These are phyloP conservation scores for Acanthosoma haemorrhoidale DNA, from an alignment of 2,888 invertebrate genomes.

Conservation along the genomic window DNA sequence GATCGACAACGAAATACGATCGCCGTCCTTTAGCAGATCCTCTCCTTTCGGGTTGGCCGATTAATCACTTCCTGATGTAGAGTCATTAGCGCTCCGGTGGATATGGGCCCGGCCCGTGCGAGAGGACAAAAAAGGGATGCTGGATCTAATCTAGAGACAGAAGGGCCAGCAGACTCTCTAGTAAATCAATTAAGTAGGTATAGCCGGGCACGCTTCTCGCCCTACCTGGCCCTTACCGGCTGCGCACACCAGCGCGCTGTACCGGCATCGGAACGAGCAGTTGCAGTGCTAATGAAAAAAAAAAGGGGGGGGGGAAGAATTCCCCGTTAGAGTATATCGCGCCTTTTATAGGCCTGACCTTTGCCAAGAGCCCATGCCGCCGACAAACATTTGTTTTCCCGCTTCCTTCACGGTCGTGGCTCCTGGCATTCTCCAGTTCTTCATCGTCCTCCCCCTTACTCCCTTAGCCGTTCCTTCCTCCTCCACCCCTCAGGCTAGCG, in stretches of 20 bases:
- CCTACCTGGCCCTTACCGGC: background rate
- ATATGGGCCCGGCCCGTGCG: too few relatives aligned
- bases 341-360: background rate
- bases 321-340: conserved; percentile 1
- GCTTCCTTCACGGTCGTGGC: background rate
- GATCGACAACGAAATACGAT: too few relatives aligned
- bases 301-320: background rate
- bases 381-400: background rate
- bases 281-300: conserved; percentile 6
- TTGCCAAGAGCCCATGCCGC: background rate
- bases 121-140: background rate
- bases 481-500: background rate
- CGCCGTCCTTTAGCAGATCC: too few relatives aligned
- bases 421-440: background rate
- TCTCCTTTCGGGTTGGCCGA: too few relatives aligned
- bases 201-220: background rate
- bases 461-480: background rate
- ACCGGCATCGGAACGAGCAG: too few relatives aligned
- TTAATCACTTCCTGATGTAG: too few relatives aligned
- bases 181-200: conserved; percentile 2
- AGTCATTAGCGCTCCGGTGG: too few relatives aligned
- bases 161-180: background rate
- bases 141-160: conserved; percentile 4
- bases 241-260: background rate
- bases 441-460: background rate